These are phyloP conservation scores for Hypsibius dujardini DNA, from an alignment of 1,140 invertebrate genomes.

Conservation along the genomic window DNA sequence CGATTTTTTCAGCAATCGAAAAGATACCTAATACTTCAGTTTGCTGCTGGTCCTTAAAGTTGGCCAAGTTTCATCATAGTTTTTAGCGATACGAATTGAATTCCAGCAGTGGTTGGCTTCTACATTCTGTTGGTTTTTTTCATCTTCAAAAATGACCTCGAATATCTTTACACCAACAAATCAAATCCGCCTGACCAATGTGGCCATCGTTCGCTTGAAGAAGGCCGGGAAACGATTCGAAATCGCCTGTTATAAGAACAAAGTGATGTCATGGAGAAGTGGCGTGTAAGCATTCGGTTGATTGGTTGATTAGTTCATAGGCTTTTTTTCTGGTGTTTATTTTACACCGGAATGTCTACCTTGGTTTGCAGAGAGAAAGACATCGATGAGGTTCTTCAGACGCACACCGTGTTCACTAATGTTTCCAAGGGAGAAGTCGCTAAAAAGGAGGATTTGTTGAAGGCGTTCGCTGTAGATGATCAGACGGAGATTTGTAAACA, in stretches of 20 bases:
- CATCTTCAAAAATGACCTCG: slow-evolving; percentile 38
- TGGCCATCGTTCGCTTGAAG: slow-evolving; percentile 93
- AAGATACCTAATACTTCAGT: too few relatives aligned
- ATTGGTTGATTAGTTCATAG: slow-evolving; percentile 9
- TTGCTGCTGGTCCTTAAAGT: too few relatives aligned
- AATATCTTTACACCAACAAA: slow-evolving; percentile 95
- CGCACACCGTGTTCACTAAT: slow-evolving; percentile 84
- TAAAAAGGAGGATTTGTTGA: slow-evolving; percentile 85
- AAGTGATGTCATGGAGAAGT: slow-evolving; percentile 92
- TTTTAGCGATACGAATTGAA: too few relatives aligned
- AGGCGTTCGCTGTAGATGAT: slow-evolving; percentile 47
- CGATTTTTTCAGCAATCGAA: too few relatives aligned
- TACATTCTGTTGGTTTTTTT: too few relatives aligned
- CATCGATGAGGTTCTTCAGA: slow-evolving; percentile 95
- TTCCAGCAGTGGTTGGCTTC: too few relatives aligned
- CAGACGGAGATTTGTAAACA: slow-evolving; percentile 41
- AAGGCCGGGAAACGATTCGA: slow-evolving; percentile 97
- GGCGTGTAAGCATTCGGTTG: slow-evolving; percentile 54
- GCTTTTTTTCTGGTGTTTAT: slow-evolving; percentile 16
- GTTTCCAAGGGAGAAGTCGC: slow-evolving; percentile 97
- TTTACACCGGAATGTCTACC: slow-evolving; percentile 22
- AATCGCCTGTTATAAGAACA: slow-evolving; percentile 98
- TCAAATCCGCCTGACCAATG: slow-evolving; percentile 96
- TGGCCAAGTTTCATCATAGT: too few relatives aligned
- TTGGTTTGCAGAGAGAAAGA: slow-evolving; percentile 69